Conservation (phyloP, 2,888 invertebrate genomes). For the Hirtodrosophila confusa region DNA sequence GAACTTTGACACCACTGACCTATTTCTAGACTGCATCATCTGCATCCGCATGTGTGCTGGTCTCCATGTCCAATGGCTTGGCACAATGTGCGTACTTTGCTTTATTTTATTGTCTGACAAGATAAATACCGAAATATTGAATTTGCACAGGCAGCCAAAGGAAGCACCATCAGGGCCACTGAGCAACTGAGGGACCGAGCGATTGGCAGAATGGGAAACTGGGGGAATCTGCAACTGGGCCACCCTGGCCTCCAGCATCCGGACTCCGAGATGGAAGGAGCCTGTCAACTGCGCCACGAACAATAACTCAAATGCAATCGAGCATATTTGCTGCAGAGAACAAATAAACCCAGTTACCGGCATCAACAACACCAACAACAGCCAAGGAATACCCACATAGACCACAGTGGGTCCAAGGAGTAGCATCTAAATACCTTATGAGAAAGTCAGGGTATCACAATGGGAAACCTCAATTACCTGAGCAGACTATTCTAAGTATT, state of each 20-base stretch:
- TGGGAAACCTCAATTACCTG: too few species aligned
- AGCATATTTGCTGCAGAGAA: conserved; percentile 67
- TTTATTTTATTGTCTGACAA: conserved; percentile 81
- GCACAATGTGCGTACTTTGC: conserved; percentile 64
- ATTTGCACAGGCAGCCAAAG: conserved; percentile 52
- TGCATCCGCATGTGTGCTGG: conserved; percentile 7
- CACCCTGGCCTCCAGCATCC: conserved; percentile 23
- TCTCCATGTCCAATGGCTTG: conserved; percentile 26
- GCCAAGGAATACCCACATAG: conserved; percentile 6
- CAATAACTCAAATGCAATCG: conserved; percentile 80
- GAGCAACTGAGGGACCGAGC: not conserved
- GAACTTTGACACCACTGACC: conserved; percentile 60
- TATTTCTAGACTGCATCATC: conserved; percentile 33
- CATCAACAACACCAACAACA: conserved; percentile 17
- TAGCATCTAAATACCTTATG: too few species aligned
- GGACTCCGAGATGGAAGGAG: conserved; percentile 12
- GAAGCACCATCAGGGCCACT: conserved; percentile 4
- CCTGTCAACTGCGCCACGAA: conserved; percentile 57
- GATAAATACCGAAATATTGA: conserved; percentile 80
- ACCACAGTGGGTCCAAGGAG: conserved; percentile 41
- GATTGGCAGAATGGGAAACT: not conserved
- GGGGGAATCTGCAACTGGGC: not conserved
- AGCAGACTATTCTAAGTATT: too few species aligned
- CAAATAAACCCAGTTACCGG: conserved; percentile 65
- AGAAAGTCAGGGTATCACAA: too few species aligned